A percentile compares a stretch with the other conserved stretches of the same genome.
phyloP scores from a whole-genome alignment of 2,113 vertebrate species.

The Hippoglossus stenolepis region DNA sequence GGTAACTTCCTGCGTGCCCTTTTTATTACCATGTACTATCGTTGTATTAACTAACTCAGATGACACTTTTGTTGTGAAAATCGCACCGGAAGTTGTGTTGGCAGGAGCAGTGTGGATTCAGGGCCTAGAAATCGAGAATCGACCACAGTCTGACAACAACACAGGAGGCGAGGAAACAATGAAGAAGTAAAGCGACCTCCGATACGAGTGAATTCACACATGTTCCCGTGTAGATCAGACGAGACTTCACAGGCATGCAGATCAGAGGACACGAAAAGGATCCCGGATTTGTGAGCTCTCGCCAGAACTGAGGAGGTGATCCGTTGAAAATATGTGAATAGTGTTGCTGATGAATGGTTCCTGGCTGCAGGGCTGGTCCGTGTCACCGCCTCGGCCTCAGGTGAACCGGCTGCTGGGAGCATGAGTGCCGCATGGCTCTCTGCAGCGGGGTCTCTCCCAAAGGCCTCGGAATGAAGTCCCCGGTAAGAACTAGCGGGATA shows the following conservation, averaged over 20 bases:
- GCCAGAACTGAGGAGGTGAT: neutral
- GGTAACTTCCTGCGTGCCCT: neutral
- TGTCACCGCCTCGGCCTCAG: neutral
- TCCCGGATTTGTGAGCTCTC: neutral
- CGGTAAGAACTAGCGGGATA: constrained; percentile 41
- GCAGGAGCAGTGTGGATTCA: too few relatives aligned
- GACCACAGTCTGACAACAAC: constrained; percentile 6
- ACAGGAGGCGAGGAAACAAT: neutral
- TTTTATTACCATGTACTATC: neutral
- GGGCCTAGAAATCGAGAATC: neutral
- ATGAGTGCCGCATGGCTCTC: constrained; percentile 21
- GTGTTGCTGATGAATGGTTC: neutral
- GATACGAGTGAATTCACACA: neutral
- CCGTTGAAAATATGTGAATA: constrained; percentile 1
- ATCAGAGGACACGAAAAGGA: neutral
- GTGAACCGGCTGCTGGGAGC: neutral
- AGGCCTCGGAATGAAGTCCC: constrained; percentile 60
- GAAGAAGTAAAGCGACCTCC: neutral
- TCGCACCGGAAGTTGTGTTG: neutral
- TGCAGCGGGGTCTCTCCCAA: constrained; percentile 2
- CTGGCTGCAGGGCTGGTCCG: neutral
- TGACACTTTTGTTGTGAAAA: constrained; percentile 12
- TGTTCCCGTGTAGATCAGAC: neutral
- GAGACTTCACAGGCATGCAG: neutral
- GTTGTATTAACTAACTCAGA: neutral